A percentile compares a stretch with the other conserved stretches of the same genome.
Evolutionary conservation across 2,113 vertebrate species (phyloP).

Genomic region (Sisor rabdophorus): DNA sequence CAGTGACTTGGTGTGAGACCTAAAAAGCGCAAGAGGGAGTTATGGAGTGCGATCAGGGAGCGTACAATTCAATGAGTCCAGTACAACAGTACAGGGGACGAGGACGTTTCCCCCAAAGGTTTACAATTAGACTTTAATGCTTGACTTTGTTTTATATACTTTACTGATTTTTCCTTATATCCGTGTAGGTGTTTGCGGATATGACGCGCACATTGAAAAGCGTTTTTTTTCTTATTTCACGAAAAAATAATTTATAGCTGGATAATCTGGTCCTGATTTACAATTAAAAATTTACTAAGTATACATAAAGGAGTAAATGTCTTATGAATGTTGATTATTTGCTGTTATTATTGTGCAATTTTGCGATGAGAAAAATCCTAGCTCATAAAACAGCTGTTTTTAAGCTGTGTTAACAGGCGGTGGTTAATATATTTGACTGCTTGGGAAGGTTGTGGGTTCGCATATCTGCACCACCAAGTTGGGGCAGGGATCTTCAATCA

Average conservation of each 20-base stretch:
- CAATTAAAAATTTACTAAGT: neutral
- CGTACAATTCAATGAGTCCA: constrained; percentile 13
- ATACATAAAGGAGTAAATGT: neutral
- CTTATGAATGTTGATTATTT: neutral
- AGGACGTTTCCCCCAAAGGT: neutral
- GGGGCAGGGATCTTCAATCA: no score
- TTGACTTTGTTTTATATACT: constrained; percentile 20
- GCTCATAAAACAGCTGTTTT: no score
- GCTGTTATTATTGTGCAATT: neutral
- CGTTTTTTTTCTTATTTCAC: neutral
- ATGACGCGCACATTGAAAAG: neutral
- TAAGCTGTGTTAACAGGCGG: no score
- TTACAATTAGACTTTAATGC: neutral
- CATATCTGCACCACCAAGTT: no score
- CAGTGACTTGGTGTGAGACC: constrained; percentile 46
- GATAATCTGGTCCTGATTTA: neutral
- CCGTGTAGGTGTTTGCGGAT: neutral
- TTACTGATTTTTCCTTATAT: neutral
- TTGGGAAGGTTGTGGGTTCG: no score
- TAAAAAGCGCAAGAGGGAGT: constrained; percentile 65
- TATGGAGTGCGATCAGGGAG: constrained; percentile 60
- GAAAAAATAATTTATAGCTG: neutral
- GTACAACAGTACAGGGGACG: neutral
- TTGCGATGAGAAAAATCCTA: neutral
- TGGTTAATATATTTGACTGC: no score